Evolutionary conservation across 2,888 invertebrate species (phyloP).

Genomic region (Mamestra brassicae): DNA sequence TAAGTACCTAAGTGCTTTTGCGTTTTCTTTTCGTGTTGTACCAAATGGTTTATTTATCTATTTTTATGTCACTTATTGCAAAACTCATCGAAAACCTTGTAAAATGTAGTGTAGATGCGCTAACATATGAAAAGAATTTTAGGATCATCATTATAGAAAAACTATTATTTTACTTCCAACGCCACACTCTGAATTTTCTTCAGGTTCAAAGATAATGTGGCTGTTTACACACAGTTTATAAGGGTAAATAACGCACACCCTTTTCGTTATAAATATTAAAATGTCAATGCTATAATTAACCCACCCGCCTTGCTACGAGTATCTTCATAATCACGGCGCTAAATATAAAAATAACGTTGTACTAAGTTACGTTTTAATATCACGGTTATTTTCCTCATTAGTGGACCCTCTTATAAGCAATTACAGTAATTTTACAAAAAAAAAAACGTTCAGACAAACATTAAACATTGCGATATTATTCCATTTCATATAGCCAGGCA

Average conservation of each 20-base stretch:
- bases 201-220: constrained; percentile 4
- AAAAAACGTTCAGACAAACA: background rate
- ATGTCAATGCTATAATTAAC: constrained; percentile 48
- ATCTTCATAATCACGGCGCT: constrained; percentile 10
- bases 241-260: constrained; percentile 33
- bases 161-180: background rate
- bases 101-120: background rate
- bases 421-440: background rate
- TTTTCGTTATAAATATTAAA: constrained; percentile 54
- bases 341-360: constrained; percentile 17
- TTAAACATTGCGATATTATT: constrained; percentile 4
- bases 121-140: background rate
- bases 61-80: too few species aligned
- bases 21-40: too few species aligned
- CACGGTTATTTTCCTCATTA: constrained; percentile 23
- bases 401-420: background rate
- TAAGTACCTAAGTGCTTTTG: too few species aligned
- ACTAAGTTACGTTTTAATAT: constrained; percentile 25
- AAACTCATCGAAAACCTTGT: background rate
- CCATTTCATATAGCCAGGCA: constrained; percentile 1
- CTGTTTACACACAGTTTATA: constrained; percentile 19
- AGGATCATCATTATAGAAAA: background rate
- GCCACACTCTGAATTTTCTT: constrained; percentile 8
- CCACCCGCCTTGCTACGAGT: background rate
- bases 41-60: too few species aligned